Base-by-base conservation (phyloP, 2,797 vertebrate genomes). In the Chelidonichthys spinosus region DNA sequence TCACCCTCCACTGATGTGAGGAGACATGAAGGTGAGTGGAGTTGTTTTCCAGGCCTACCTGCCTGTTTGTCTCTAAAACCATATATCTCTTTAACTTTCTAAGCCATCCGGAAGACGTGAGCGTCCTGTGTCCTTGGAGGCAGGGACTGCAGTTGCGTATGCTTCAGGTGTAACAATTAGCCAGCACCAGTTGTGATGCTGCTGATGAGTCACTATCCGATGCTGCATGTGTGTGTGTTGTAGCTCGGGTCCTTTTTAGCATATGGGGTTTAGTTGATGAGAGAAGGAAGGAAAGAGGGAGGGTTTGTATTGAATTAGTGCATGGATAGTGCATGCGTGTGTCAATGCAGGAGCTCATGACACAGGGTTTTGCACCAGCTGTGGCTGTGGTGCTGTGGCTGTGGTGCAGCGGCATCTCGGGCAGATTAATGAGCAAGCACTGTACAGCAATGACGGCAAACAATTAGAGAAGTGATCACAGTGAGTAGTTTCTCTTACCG, bases 11-110 rank as follows among this genome's bases (percentile, higher is more conserved):
- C 76, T 79, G 77, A 86, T 84, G 82, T 82, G 79, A 78, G 72
- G 79, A 85, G 84, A 81, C 70, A 59, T 88, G 87, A 93, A 92
- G 94, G 95, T 95, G 93, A 95, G 95, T 95, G 76, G 84, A 85
- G 81, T 76, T 78, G 72, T 77, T 87, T 88, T 84, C 54, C 64
- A 62, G 64, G 66, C 63, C 17, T 72, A n/a, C 36, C 60, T 64
- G 40, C 6, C 37, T 54, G 15, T 40, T 10, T 53, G 17, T 81
- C 52, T 53, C 7, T 3, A 15, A 46, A 44, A 63, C 32, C 46
- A 42, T 43, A 7, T 49, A 18, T 47, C 15, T 62, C n/a, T 35
- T 62, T 56, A 74, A 85, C 70, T 89, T 67, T 14, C 25, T 65
- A 35, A 74, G 73, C 70, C 75, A 74, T 87, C 79, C 61, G 74